Evolutionary conservation across 2,888 invertebrate species (phyloP), one percentile per base, ranked within the genome.

Genomic region (Colostygia pectinataria): DNA sequence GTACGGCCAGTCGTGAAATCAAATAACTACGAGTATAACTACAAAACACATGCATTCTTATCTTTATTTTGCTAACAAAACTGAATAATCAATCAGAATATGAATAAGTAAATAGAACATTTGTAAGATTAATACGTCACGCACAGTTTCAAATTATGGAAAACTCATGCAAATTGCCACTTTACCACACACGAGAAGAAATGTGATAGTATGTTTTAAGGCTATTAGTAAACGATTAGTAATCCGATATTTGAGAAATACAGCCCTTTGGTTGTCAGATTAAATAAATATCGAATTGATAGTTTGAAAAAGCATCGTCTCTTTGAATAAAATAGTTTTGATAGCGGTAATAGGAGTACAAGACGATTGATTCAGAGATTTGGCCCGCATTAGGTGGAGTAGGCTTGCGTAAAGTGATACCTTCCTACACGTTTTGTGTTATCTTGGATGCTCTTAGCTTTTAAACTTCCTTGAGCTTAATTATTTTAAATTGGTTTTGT

Each of bases 171-270:
- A 86, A 87, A 87, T 84, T 57, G 61, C 55, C 59, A 55, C 74
- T 80, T 80, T 78, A 83, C 80, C 80, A 82, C 83, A 85, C 84
- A 85, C 80, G 81, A 80, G 72, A 66, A 69, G 81, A 77, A 80
- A 84, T 67, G 65, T 64, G 74, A 82, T 73, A 59, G 66, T 66
- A 69, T 69, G 65, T 70, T 71, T 66, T 64, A 59, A 65, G 65
- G 66, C 73, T 74, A 82, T 83, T 80, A 80, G 78, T 71, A 72
- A 77, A 73, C 75, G 72, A 80, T 83, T 81, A 81, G 83, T 80
- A 79, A 83, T 77, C 72, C 65, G 74, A 85, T 75, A 80, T 69
- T 68, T 68, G 66, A 73, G 67, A 68, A 72, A 74, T 69, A 72
- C 74, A 52, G 71, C 65, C 61, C 65, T 74, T 65, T 64, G 66